Base-by-base conservation (phyloP, 2,888 invertebrate species). In the Andrena trimmerana region DNA sequence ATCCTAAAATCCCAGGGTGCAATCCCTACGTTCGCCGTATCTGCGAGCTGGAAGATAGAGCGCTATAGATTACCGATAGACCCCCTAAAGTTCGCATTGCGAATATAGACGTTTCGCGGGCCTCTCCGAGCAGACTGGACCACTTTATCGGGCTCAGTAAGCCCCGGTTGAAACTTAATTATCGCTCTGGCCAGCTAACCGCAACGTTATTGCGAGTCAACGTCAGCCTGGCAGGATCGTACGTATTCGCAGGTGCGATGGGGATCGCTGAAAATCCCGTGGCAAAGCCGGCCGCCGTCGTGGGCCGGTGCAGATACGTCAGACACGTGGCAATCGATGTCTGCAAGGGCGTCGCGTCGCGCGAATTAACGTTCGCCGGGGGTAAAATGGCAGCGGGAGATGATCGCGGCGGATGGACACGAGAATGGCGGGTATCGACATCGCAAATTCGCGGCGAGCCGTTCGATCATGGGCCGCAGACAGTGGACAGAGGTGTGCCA, bases 391-490 rank as follows among this genome's bases (percentile, higher is more conserved):
- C 54, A 2, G 8, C n/a, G 42, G 75, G 70, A 60, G 77, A 78
- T 81, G 75, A 68, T 27, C 78, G 31, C 36, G 62, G 69, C 57
- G 36, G 33, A 48, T 59, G 42, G 72, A 86, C 87, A 84, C 60
- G 78, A 29, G 77, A 86, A 86, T 67, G 84, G 72, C 72, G 74
- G 80, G 73, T 75, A 77, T 73, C 84, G 81, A 62, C 81, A 78
- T 86, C 48, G 78, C 57, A 69, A 71, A 86, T 85, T 87, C 68
- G 20, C 82, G 78, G 69, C 48, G 73, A 48, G 60, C 82, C 65
- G 74, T 74, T 67, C 54, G 29, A 24, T 27, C 52, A 33, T 33
- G 50, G 59, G 48, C 52, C 65, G 63, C 62, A 29, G 50, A 24
- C 63, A 68, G 69, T 33, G 66, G 57, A 48, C 36, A 57, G 54